Evolutionary conservation across 2,888 invertebrate species (phyloP), one percentile per base, ranked within the genome.

Genomic region (Patella caerulea): DNA sequence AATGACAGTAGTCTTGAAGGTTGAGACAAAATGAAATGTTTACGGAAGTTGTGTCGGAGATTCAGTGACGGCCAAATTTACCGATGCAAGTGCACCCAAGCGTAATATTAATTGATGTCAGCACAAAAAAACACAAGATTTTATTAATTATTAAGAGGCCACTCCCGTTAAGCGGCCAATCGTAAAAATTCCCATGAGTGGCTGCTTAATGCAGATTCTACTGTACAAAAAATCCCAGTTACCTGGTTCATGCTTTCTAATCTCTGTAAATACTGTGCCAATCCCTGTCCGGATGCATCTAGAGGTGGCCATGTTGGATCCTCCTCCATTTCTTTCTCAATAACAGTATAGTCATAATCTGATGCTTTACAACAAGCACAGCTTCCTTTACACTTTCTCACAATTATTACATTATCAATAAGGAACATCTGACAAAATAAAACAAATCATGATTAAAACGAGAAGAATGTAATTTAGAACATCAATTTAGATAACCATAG

Each of bases 221-320:
- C 24, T 24, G 24, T 45, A 45, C 9, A 45, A 45, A 7, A 45
- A 4, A 45, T 45, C 9, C 45, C 5, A 45, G 9, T 65, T 65
- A 65, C 65, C 65, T 65, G 65, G 15, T 19, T 24, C 12, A 24
- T 65, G 24, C 65, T 65, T 65, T 65, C 65, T 65, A 65, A 65
- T 65, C 65, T 65, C 65, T 65, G 65, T 65, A 65, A 24, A 65
- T 65, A 65, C 19, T 65, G 65, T 2, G 65, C 65, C 24, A 65
- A 65, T 65, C 65, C 65, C 12, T 24, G 24, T 24, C 65, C 65
- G 12, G 65, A 65, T 65, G 19, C 12, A 65, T 65, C 65, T 65
- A 88, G 78, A 3, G 90, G 90, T 0, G 90, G 90, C 90, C 90
- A 90, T 52, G 83, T 73, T 1, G 86, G 86, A 24, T 85, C 81